Conservation (phyloP, 2,888 invertebrate species). For the Andricus curvator region DNA sequence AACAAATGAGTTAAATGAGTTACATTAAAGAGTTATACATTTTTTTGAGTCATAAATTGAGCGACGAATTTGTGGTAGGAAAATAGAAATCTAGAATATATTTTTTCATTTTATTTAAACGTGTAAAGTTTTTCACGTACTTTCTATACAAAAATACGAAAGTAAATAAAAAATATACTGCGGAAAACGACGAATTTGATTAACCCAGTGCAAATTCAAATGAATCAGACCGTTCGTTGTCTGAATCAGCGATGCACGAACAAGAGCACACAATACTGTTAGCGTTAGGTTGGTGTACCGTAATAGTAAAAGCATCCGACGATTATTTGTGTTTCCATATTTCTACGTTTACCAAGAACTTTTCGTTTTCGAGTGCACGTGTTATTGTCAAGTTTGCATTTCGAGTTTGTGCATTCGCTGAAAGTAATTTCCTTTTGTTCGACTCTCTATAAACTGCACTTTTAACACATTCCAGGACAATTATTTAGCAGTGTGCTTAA, state of each 20-base stretch:
- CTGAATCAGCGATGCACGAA: constrained; percentile 40
- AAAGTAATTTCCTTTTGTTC: constrained; percentile 31
- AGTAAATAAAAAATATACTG: constrained; percentile 17
- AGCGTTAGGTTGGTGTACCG: constrained; percentile 35
- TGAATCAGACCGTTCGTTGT: constrained; percentile 42
- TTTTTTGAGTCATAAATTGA: too few species aligned
- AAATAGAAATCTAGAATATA: too few species aligned
- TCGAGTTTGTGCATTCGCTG: neutral
- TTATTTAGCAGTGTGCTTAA: neutral
- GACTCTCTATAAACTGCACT: neutral
- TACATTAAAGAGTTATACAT: too few species aligned
- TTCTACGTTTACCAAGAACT: neutral
- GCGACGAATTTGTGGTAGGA: too few species aligned
- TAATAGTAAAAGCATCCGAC: constrained; percentile 34
- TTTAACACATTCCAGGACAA: neutral
- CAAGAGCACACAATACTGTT: neutral
- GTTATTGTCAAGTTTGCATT: constrained; percentile 13
- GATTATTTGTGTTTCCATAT: constrained; percentile 38
- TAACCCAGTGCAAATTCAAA: neutral
- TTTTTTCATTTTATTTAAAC: too few species aligned
- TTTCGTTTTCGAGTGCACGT: neutral
- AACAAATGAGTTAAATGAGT: too few species aligned
- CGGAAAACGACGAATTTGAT: neutral
- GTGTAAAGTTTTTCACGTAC: neutral
- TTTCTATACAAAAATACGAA: constrained; percentile 18